Base-by-base conservation (phyloP, 2,113 vertebrate genomes). In the Macrotus californicus region DNA sequence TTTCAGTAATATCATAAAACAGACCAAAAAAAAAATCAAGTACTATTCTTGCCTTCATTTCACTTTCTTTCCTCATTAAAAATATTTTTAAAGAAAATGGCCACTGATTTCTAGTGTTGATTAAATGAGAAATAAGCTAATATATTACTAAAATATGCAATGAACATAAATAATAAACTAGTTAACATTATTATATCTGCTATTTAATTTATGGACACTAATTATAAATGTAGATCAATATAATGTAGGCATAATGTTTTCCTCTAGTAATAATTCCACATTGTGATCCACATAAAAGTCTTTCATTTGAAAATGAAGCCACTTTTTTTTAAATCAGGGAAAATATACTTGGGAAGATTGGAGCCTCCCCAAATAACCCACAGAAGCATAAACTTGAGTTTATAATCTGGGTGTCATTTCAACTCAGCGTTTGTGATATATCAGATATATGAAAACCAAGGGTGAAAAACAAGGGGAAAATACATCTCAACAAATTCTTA, bases 261-360 rank as follows among this genome's bases (percentile, higher is more conserved):
- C 86, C 31, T 80, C 14, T n/a, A 61, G 50, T 59, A 91, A 93
- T 89, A 97, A 34, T 29, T 94, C 54, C 76, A 86, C 34, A 87
- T 31, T 67, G 21, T 83, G 34, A 88, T 80, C 41, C 34, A 82
- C 29, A 94, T 89, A 66, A 84, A 94, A 87, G 67, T 80, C 29
- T 92, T 96, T 89, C 79, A 89, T 13, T 70, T 70, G 15, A 97
- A 76, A 96, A 94, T 92, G 52, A 93, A 94, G 26, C 43, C 66
- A 93, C 22, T 52, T 76, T 84, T 92, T 83, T 93, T 91, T 43
- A 94, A 46, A 16, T 73, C 24, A 56, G 48, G 22, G 41, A 96
- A 96, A 84, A 96, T 89, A 52, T 7, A 80, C 64, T 91, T 86
- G 56, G 52, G 46, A 96, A 97, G 10, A 46, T 22, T 89, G 15